Evolutionary conservation across 2,113 vertebrate genomes (phyloP).

Genomic region (Pantherophis guttatus): DNA sequence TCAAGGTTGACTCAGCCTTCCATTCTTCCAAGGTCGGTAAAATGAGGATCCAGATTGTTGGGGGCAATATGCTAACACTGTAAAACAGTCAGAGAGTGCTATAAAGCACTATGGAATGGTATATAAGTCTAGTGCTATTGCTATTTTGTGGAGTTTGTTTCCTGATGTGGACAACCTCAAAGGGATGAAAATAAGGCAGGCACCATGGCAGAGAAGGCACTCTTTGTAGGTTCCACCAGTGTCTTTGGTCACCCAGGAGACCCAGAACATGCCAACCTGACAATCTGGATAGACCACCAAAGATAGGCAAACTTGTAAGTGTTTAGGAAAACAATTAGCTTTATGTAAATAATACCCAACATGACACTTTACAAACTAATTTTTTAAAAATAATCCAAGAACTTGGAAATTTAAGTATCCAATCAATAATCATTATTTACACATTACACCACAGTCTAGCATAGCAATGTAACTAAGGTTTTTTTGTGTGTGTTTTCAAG

Average conservation of each 20-base stretch:
- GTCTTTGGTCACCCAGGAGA: not conserved
- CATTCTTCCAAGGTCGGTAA: not conserved
- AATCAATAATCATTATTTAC: not conserved
- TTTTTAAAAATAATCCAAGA: not conserved
- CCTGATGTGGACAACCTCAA: not conserved
- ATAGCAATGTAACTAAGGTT: not conserved
- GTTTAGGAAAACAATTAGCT: not conserved
- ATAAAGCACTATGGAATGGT: not conserved
- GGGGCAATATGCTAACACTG: not conserved
- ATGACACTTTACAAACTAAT: not conserved
- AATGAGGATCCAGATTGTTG: not conserved
- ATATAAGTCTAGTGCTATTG: not conserved
- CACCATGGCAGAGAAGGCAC: not conserved
- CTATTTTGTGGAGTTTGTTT: not conserved
- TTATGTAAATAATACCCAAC: not conserved
- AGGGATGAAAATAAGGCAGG: not conserved
- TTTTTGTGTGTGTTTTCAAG: not conserved
- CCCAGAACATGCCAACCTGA: not conserved
- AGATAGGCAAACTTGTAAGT: not conserved
- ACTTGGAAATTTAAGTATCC: not conserved
- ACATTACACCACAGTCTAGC: not conserved
- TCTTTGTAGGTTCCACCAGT: not conserved
- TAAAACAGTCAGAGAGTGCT: not conserved
- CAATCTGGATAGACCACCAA: not conserved
- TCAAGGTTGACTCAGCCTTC: not conserved